Evolutionary conservation across 2,797 vertebrate species (phyloP), one percentile per base, ranked within the genome.

Genomic region (Rousettus madagascariensis): DNA sequence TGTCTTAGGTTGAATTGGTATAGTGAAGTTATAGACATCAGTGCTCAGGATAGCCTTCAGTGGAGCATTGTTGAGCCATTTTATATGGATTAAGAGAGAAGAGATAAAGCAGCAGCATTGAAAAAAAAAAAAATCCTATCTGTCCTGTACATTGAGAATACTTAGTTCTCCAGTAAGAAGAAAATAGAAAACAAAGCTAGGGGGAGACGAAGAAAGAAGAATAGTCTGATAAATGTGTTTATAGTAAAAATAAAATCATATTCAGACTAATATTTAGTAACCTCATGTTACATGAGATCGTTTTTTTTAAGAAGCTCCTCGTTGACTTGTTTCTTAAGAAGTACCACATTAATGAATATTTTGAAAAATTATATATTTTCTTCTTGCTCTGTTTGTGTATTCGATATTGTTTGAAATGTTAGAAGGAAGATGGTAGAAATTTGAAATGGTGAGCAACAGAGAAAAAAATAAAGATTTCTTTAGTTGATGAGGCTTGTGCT

Each of bases 301-400:
- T 22, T 78, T 30, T 19, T 30, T n/a, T 82, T 72, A 53, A 55
- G 77, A 74, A 79, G n/a, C 9, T 19, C n/a, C 13, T 46, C 28
- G 13, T 49, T 86, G 12, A 55, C 61, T 82, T 8, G 22, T 7
- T 46, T 85, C 30, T 86, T 59, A 91, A 72, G n/a, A 86, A 75
- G 3, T 28, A 66, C 15, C 20, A 68, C 11, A 71, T 83, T 72
- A 83, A 79, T 72, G 20, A n/a, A 10, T 1, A 84, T 24, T 92
- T 93, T 16, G 1, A 86, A 86, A 79, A 92, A 68, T 59, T 12
- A 4, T 26, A 43, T 36, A 86, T 78, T 49, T 66, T 89, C 65
- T 75, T 72, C 26, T 71, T 46, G 71, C 66, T 93, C n/a, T 86
- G 5, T 90, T 90, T 97, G 3, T 86, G 38, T 84, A 20, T 33